Conservation (phyloP, 2,113 vertebrate species). For the Lycaon pictus region DNA sequence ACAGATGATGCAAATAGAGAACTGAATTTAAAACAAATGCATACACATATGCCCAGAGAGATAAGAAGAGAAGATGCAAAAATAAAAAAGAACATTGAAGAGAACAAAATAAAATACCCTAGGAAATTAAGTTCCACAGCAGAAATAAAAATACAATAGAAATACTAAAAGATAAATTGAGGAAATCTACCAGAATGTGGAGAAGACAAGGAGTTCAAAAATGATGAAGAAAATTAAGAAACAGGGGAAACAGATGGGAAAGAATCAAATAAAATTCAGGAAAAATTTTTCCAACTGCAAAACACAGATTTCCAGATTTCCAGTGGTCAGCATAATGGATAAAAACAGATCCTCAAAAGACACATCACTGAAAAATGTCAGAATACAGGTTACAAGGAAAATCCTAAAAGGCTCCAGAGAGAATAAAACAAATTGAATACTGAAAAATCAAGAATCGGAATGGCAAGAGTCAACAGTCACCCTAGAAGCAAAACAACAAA, state of each 20-base stretch:
- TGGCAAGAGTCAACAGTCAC: background rate
- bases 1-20: background rate
- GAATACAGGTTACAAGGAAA: background rate
- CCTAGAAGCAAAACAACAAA: background rate
- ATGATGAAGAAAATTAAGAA: conserved; percentile 27
- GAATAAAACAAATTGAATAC: background rate
- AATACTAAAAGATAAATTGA: background rate
- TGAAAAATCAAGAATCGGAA: conserved; percentile 3
- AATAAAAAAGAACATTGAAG: background rate
- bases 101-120: background rate
- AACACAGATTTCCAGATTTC: conserved; percentile 10
- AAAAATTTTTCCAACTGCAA: conserved; percentile 27
- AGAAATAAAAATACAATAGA: conserved; percentile 34
- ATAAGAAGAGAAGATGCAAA: background rate
- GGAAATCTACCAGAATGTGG: background rate
- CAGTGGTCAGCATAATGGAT: background rate
- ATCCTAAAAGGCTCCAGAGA: background rate
- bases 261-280: background rate
- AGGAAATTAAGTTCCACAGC: background rate
- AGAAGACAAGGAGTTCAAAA: conserved; percentile 12
- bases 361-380: conserved; percentile 1
- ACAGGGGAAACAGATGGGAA: background rate
- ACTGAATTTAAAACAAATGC: conserved; percentile 17
- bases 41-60: background rate
- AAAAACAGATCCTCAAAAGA: background rate